These are phyloP conservation scores for Bombyx mori DNA, from an alignment of 1,140 invertebrate species.

Conservation along the genomic window ASM3026992v2 NC_085121.1:10191001-10191500, in stretches of 20 bases:
- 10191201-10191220: conserved; percentile 40
- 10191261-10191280: conserved; percentile 51
- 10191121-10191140: conserved; percentile 36
- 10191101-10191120: conserved; percentile 9
- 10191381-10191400: too few species aligned
- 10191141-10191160: conserved; percentile 35
- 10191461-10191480: too few species aligned
- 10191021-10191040: too few species aligned
- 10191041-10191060: too few species aligned
- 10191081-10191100: neutral
- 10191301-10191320: conserved; percentile 20
- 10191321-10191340: neutral
- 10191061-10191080: too few species aligned
- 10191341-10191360: too few species aligned
- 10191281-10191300: conserved; percentile 39
- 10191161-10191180: conserved; percentile 22
- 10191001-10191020: too few species aligned
- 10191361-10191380: too few species aligned
- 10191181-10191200: conserved; percentile 10
- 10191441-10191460: too few species aligned
- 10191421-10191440: too few species aligned
- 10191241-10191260: conserved; percentile 45
- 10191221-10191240: conserved; percentile 42
- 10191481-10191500: too few species aligned
- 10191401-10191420: too few species aligned